These are phyloP conservation scores for Anolis apletophallus DNA, from an alignment of 2,797 vertebrate genomes.

Conservation along the genomic window DNA sequence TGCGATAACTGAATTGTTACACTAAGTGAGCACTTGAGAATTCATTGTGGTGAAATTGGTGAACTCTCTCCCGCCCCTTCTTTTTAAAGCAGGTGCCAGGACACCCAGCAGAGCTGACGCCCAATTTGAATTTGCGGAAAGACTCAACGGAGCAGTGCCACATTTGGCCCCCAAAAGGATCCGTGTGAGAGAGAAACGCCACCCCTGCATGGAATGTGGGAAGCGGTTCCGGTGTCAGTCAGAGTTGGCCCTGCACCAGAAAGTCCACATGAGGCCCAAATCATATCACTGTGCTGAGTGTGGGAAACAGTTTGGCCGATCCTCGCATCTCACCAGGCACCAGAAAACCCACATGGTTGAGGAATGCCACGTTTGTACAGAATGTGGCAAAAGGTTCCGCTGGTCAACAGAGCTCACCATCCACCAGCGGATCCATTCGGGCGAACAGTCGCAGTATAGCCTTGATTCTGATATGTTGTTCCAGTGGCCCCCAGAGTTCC, in stretches of 20 bases:
- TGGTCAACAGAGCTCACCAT: conserved; percentile 26
- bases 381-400: conserved; percentile 41
- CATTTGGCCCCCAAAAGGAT: conserved; percentile 19
- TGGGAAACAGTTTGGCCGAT: conserved; percentile 40
- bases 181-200: conserved; percentile 33
- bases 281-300: conserved; percentile 35
- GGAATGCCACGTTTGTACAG: conserved; percentile 30
- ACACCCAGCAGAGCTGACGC: conserved; percentile 25
- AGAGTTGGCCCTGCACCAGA: conserved; percentile 33
- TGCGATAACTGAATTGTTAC: too few relatives aligned
- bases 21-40: background rate
- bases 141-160: background rate
- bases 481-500: conserved; percentile 9
- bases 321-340: conserved; percentile 35
- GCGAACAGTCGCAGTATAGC: background rate
- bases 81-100: conserved; percentile 24
- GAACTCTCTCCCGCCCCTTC: conserved; percentile 3
- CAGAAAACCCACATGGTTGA: conserved; percentile 45
- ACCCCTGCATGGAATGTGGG: conserved; percentile 32
- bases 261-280: conserved; percentile 30
- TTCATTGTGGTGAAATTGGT: background rate
- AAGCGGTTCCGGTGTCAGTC: conserved; percentile 37
- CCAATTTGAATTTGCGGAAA: conserved; percentile 16
- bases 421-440: conserved; percentile 28
- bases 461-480: background rate